phyloP scores from a whole-genome alignment of 2,888 invertebrate species.

The Tipula unca region DNA sequence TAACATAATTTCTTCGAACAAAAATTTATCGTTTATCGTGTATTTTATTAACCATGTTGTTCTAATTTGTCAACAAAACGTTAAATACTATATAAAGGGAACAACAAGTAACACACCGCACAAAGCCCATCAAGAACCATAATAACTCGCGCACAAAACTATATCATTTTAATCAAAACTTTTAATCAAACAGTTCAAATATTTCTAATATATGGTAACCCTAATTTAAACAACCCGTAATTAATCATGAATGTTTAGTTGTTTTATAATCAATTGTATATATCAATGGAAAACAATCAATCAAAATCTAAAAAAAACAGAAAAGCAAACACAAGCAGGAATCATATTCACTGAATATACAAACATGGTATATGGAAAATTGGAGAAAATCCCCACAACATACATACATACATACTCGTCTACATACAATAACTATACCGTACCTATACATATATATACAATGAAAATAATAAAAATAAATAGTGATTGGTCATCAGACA shows the following conservation, averaged over 20 bases:
- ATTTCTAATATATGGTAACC: neutral
- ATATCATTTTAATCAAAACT: neutral
- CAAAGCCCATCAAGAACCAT: neutral
- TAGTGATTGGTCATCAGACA: conserved; percentile 14
- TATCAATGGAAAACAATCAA: neutral
- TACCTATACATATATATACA: neutral
- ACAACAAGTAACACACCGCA: neutral
- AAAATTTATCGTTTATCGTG: too few species aligned
- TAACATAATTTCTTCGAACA: too few species aligned
- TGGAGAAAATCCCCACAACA: neutral
- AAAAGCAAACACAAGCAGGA: neutral
- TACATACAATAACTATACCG: neutral
- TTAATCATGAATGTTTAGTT: neutral
- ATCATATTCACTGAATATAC: neutral
- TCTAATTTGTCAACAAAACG: neutral
- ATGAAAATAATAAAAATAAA: neutral
- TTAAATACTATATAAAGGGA: too few species aligned
- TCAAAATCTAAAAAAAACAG: neutral
- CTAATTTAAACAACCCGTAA: neutral
- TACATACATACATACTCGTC: neutral
- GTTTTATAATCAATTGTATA: neutral
- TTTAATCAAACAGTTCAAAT: neutral
- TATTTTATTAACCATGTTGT: neutral
- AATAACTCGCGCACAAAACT: neutral
- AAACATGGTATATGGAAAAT: neutral